Evolutionary conservation across 2,113 vertebrate species (phyloP).

Genomic region (Caranx melampygus): DNA sequence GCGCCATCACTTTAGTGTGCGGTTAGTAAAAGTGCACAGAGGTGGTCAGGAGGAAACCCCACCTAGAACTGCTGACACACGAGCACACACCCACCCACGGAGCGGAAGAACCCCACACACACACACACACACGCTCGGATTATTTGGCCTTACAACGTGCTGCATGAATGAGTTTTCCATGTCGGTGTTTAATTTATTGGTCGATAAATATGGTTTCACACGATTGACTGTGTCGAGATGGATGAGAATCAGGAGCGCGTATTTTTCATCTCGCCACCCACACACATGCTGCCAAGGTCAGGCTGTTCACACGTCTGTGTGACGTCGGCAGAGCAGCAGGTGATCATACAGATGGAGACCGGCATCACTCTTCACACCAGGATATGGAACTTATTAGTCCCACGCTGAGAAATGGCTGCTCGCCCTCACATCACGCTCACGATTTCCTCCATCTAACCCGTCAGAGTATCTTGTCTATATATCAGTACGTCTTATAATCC

Average conservation of each 20-base stretch:
- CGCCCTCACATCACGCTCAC: neutral
- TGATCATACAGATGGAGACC: constrained; percentile 60
- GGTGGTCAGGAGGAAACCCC: constrained; percentile 59
- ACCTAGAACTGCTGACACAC: constrained; percentile 51
- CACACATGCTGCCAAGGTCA: constrained; percentile 53
- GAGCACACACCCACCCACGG: constrained; percentile 6
- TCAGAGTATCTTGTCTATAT: neutral
- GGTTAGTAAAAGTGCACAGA: constrained; percentile 43
- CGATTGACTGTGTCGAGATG: neutral
- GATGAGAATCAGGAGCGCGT: neutral
- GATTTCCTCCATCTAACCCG: neutral
- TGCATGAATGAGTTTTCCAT: neutral
- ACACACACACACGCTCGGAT: neutral
- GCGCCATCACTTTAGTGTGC: constrained; percentile 48
- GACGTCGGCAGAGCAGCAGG: constrained; percentile 65
- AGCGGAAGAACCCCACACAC: neutral
- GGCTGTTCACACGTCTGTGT: constrained; percentile 59
- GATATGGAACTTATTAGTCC: constrained; percentile 56
- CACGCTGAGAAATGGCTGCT: constrained; percentile 41
- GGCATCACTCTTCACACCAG: constrained; percentile 56
- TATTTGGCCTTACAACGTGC: neutral
- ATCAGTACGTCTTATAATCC: neutral
- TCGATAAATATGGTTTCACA: neutral
- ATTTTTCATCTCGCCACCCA: constrained; percentile 9
- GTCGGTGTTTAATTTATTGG: neutral